Evolutionary conservation across 2,113 vertebrate species (phyloP).

Genomic region (Casuarius casuarius): DNA sequence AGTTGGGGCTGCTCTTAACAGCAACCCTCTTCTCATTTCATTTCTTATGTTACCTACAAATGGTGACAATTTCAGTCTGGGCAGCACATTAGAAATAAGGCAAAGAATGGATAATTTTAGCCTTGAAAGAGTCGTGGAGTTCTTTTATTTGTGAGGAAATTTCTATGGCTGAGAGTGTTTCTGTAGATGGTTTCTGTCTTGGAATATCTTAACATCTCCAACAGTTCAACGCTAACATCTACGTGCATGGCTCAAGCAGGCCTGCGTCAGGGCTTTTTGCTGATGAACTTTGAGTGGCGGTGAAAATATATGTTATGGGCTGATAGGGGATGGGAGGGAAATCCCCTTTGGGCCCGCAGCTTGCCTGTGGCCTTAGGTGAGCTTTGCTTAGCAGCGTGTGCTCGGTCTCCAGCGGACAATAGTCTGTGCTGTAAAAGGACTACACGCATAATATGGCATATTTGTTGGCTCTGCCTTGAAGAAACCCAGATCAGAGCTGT

Average conservation of each 20-base stretch:
- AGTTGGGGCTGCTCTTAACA: conserved; percentile 51
- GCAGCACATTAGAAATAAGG: conserved; percentile 9
- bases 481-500: conserved; percentile 9
- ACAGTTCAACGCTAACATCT: not conserved
- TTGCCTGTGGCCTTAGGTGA: conserved; percentile 56
- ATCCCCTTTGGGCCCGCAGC: not conserved
- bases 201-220: conserved; percentile 20
- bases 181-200: not conserved
- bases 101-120: conserved; percentile 16
- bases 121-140: not conserved
- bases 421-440: conserved; percentile 52
- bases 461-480: conserved; percentile 40
- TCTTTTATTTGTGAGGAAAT: not conserved
- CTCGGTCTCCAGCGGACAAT: conserved; percentile 32
- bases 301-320: not conserved
- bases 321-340: not conserved
- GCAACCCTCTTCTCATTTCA: not conserved
- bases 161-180: not conserved
- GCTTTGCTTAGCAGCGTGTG: conserved; percentile 41
- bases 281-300: not conserved
- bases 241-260: not conserved
- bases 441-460: conserved; percentile 14
- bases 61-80: not conserved
- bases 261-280: not conserved
- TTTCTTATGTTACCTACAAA: conserved; percentile 36